Evolutionary conservation across 2,797 vertebrate species (phyloP).

Genomic region (Melopsittacus undulatus): DNA sequence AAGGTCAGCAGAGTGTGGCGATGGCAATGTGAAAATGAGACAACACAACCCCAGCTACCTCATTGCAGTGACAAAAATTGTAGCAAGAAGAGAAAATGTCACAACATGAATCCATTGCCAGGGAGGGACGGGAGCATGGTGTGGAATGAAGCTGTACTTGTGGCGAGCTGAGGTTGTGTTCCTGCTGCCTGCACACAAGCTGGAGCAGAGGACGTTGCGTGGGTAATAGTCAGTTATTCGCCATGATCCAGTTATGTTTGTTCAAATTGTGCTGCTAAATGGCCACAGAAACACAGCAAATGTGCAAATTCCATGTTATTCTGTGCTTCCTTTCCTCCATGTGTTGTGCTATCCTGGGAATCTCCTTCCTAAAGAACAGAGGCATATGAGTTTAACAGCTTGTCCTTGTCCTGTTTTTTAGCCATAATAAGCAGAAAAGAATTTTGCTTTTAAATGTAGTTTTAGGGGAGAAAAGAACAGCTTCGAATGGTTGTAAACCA

Average conservation of each 20-base stretch:
- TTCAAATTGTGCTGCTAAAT: neutral
- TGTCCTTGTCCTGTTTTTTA: neutral
- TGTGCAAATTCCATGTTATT: fast-evolving
- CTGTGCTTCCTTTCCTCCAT: neutral
- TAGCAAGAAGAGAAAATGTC: slow-evolving; percentile 73
- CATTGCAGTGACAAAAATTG: slow-evolving; percentile 55
- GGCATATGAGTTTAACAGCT: neutral
- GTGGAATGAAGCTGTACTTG: neutral
- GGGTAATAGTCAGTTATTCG: neutral
- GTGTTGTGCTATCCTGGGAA: neutral
- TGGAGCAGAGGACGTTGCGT: fast-evolving
- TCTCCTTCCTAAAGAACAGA: neutral
- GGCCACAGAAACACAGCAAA: neutral
- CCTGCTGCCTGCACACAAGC: neutral
- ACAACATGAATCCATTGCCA: slow-evolving; percentile 58
- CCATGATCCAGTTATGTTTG: fast-evolving
- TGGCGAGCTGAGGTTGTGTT: neutral
- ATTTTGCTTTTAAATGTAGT: neutral
- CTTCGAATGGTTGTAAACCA: neutral
- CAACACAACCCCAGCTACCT: slow-evolving; percentile 54
- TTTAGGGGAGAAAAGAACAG: neutral
- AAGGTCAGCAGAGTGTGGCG: slow-evolving; percentile 72
- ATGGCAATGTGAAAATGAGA: slow-evolving; percentile 61
- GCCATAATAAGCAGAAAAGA: neutral
- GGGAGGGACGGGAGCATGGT: neutral